Base-by-base conservation (phyloP, 2,113 vertebrate species). In the Orthochromis indermauri region DNA sequence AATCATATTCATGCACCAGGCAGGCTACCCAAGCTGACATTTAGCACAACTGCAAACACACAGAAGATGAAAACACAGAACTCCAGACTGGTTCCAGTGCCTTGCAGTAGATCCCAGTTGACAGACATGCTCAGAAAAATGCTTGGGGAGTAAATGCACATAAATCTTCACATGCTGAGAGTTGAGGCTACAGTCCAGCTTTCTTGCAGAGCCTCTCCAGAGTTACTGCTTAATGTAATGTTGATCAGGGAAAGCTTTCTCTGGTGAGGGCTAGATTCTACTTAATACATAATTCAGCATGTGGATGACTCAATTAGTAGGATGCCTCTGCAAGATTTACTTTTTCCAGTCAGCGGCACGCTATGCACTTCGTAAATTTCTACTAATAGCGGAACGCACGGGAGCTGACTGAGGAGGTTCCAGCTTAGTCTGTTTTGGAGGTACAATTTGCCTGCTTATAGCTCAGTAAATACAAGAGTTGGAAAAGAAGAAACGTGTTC, bases 281-380 rank as follows among this genome's bases (percentile, higher is more conserved):
- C 86, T 86, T 86, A 82, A 95, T 96, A 81, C 85, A 95, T 96
- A 93, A 96, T 96, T 96, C 86, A 96, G 63, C 59, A 91, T 83
- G 86, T 86, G 81, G 90, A 91, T 82, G 84, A 91, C 91, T 96
- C 94, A 94, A 96, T 96, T 95, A 95, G 93, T 88, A 79, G 59
- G 51, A 90, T 49, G 73, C 88, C 83, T 87, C 47, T 37, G 87
- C 80, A 42, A 85, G 61, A 93, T 93, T 87, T 85, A 90, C 81
- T 94, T 94, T 91, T 92, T 53, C 21, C 57, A 86, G 85, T 87
- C 55, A n/a, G 63, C 11, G 10, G 17, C 13, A 11, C 57, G 40
- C 57, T 82, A 47, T 87, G 82, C 68, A 16, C 47, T 61, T 68
- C 6, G n/a, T 68, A 55, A 73, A 86, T 88, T 86, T 86, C 40